Conservation (phyloP, 2,113 vertebrate genomes). For the Tupaia chinensis region DNA sequence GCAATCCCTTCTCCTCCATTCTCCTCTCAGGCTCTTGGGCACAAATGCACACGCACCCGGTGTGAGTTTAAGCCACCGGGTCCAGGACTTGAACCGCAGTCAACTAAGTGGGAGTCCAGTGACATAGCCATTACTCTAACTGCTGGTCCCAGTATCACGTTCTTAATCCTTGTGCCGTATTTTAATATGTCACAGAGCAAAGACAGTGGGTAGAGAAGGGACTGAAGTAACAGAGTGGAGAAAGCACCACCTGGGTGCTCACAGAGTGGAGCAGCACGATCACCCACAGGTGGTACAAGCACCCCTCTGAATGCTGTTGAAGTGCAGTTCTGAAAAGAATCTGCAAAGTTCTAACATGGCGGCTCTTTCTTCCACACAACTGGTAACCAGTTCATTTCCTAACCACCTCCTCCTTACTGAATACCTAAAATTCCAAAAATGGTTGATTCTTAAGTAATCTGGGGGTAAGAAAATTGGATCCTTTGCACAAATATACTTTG, state of each 20-base stretch:
- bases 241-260: accelerated
- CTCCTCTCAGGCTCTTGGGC: too few relatives aligned
- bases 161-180: not conserved
- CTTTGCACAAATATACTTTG: too few relatives aligned
- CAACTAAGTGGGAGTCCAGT: too few relatives aligned
- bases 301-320: not conserved
- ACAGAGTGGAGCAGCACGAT: accelerated
- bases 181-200: not conserved
- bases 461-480: too few relatives aligned
- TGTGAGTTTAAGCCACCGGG: too few relatives aligned
- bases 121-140: too few relatives aligned
- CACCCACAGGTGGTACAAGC: accelerated
- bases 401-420: accelerated
- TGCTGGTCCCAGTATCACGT: not conserved
- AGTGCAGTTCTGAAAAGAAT: not conserved
- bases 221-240: accelerated
- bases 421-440: not conserved
- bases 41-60: too few relatives aligned
- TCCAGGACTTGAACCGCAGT: too few relatives aligned
- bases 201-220: not conserved
- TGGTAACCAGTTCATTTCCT: not conserved
- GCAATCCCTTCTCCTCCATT: too few relatives aligned
- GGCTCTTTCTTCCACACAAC: not conserved
- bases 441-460: too few relatives aligned
- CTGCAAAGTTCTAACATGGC: too few relatives aligned